Conservation (phyloP, 2,113 vertebrate species). For the Bungarus multicinctus region DNA sequence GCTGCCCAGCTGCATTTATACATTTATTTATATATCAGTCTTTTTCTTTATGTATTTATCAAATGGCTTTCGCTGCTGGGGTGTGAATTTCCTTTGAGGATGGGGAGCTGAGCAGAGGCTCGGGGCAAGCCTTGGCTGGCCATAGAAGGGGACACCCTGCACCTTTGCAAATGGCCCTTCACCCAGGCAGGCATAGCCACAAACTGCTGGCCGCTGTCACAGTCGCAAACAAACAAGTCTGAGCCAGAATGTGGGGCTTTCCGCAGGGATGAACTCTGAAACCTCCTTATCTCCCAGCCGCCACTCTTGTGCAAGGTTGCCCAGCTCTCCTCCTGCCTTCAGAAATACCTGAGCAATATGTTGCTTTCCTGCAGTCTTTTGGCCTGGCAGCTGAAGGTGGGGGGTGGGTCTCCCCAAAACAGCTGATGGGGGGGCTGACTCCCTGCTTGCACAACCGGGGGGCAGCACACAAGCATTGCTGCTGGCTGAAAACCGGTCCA, state of each 20-base stretch:
- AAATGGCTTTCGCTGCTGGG: not conserved
- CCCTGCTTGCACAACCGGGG: accelerated
- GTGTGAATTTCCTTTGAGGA: not conserved
- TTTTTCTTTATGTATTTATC: not conserved
- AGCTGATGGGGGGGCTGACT: not conserved
- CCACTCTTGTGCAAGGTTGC: not conserved
- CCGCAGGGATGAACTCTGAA: not conserved
- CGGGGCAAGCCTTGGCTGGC: not conserved
- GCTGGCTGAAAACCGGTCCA: not conserved
- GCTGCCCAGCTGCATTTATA: not conserved
- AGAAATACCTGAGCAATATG: not conserved
- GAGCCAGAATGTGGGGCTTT: not conserved
- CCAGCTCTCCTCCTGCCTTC: not conserved
- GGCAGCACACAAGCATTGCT: not conserved
- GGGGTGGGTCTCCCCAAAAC: not conserved
- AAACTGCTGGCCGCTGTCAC: not conserved
- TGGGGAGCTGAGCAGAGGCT: not conserved
- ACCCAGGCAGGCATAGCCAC: not conserved
- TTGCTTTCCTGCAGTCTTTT: not conserved
- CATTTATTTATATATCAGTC: not conserved
- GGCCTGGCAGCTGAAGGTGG: not conserved
- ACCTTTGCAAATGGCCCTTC: not conserved
- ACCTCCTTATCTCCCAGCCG: not conserved
- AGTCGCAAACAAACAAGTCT: not conserved
- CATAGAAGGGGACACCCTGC: not conserved